phyloP scores from a whole-genome alignment of 1,140 invertebrate genomes.

The Psix sp. region DNA sequence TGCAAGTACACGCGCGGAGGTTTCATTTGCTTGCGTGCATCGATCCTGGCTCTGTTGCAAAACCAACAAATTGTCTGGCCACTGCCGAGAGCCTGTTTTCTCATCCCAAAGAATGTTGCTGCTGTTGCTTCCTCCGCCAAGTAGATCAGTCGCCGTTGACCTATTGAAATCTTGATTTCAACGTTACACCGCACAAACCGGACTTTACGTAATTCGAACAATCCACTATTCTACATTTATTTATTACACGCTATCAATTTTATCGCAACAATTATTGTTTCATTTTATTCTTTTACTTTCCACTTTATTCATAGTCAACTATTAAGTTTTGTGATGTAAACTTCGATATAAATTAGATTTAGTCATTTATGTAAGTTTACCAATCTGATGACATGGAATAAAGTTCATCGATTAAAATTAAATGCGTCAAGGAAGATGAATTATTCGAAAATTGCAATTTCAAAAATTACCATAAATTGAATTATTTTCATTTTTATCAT shows the following conservation, averaged over 20 bases:
- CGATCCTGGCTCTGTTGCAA: conserved; percentile 32
- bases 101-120: conserved; percentile 36
- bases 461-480: too few relatives aligned
- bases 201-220: conserved; percentile 50
- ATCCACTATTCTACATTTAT: conserved; percentile 47
- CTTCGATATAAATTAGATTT: too few relatives aligned
- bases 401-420: too few relatives aligned
- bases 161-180: conserved; percentile 52
- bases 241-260: conserved; percentile 16
- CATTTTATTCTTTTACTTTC: conserved; percentile 23
- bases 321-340: too few relatives aligned
- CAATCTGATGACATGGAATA: too few relatives aligned
- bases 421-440: too few relatives aligned
- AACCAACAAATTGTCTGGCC: conserved; percentile 49
- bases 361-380: too few relatives aligned
- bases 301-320: conserved; percentile 10
- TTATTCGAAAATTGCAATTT: too few relatives aligned
- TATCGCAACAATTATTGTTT: conserved; percentile 27
- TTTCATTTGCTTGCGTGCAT: conserved; percentile 37
- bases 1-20: conserved; percentile 12
- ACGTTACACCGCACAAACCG: conserved; percentile 28
- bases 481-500: too few relatives aligned
- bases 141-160: conserved; percentile 49
- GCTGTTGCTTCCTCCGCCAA: conserved; percentile 44
- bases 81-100: conserved; percentile 16